Conservation (phyloP, 2,797 vertebrate genomes). For the Callimico goeldii region DNA sequence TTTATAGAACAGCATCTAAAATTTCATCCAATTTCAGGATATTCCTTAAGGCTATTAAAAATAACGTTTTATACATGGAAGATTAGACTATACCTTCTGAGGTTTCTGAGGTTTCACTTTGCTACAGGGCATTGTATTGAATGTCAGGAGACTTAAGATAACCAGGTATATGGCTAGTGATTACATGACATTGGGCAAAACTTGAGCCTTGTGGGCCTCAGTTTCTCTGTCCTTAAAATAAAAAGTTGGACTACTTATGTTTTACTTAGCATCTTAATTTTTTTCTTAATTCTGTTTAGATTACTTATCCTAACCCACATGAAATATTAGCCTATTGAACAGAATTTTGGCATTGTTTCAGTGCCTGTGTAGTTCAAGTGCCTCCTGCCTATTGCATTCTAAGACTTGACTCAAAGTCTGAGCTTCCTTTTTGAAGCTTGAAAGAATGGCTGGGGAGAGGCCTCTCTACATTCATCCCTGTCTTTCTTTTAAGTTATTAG, state of each 20-base stretch:
- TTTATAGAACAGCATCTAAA: neutral
- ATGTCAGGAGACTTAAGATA: neutral
- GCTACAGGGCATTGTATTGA: neutral
- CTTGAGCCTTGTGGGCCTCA: neutral
- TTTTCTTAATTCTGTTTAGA: slow-evolving; percentile 1
- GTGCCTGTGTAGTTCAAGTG: neutral
- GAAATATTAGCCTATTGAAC: neutral
- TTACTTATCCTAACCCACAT: neutral
- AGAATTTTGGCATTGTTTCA: neutral
- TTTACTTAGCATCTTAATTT: neutral
- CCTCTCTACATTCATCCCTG: neutral
- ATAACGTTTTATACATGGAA: neutral
- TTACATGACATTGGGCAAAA: neutral
- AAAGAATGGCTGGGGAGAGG: neutral
- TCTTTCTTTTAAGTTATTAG: slow-evolving; percentile 23
- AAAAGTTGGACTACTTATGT: neutral
- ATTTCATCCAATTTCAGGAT: neutral
- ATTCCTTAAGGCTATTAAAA: slow-evolving; percentile 31
- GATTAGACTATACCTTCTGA: neutral
- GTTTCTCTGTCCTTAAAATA: neutral
- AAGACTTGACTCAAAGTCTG: neutral
- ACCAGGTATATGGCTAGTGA: neutral
- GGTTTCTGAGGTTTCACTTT: neutral
- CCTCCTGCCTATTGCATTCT: neutral
- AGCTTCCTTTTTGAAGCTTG: neutral